Percentiles rank a stretch among this genome's conserved stretches.
phyloP scores from a whole-genome alignment of 2,113 vertebrate genomes.

The Gavialis gangeticus region DNA sequence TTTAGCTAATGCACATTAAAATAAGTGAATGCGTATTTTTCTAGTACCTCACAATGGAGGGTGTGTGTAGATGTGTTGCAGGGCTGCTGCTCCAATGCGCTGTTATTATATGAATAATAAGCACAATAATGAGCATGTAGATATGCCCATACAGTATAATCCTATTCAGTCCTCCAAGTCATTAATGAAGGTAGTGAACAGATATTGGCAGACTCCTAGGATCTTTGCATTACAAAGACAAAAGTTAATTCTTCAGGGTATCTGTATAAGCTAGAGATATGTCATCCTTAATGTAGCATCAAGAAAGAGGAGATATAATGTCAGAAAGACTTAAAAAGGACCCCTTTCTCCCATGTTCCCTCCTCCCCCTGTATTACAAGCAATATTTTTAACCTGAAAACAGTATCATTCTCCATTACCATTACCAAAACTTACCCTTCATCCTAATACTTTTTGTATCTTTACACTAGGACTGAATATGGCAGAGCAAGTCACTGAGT shows the following conservation, averaged over 20 bases:
- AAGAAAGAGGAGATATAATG: background rate
- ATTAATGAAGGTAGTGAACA: too few species aligned
- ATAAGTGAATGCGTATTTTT: too few species aligned
- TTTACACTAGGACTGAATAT: fast-evolving
- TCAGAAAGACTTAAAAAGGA: background rate
- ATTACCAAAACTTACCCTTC: background rate
- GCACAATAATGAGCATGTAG: too few species aligned
- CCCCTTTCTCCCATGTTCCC: background rate
- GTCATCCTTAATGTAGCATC: background rate
- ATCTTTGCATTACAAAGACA: background rate
- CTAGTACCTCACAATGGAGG: too few species aligned
- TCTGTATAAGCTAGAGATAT: background rate
- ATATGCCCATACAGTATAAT: too few species aligned
- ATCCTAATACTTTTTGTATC: background rate
- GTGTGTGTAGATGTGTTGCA: too few species aligned
- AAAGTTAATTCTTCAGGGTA: background rate
- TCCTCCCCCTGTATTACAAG: background rate
- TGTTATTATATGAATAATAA: too few species aligned
- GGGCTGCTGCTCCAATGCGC: too few species aligned
- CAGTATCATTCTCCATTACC: background rate
- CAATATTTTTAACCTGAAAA: fast-evolving
- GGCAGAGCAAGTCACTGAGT: background rate
- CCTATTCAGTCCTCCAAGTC: too few species aligned
- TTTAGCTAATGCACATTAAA: too few species aligned
- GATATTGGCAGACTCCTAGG: background rate